Conservation (phyloP, 1,140 invertebrate genomes). For the Phortica variegata region DNA sequence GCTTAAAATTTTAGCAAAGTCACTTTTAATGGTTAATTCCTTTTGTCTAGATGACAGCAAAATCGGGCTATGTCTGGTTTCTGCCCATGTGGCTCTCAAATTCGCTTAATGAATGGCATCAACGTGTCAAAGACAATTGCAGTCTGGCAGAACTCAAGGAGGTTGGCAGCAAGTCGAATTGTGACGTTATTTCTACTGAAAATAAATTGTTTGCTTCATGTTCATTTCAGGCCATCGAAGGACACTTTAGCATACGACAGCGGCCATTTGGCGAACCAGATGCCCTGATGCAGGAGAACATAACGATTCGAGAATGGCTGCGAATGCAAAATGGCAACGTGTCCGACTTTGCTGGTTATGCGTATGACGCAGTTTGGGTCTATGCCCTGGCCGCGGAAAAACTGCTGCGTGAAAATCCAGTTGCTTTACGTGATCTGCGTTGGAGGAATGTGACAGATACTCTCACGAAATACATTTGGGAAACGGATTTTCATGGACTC, state of each 20-base stretch:
- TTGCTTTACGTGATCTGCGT: constrained; percentile 49
- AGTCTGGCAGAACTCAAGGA: constrained; percentile 12
- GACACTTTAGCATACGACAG: constrained; percentile 73
- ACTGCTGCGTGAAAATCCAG: constrained; percentile 20
- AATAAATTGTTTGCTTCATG: neutral
- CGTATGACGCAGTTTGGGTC: constrained; percentile 84
- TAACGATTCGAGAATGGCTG: constrained; percentile 64
- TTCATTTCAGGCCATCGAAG: constrained; percentile 66
- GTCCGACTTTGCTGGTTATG: constrained; percentile 69
- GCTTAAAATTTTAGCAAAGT: too few species aligned
- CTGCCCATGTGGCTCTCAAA: constrained; percentile 72
- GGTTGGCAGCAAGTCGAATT: constrained; percentile 21
- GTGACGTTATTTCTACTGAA: too few species aligned
- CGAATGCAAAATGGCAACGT: constrained; percentile 8
- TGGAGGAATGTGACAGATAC: constrained; percentile 54
- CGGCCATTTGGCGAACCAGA: constrained; percentile 67
- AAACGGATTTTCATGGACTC: constrained; percentile 73
- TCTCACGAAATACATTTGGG: constrained; percentile 61
- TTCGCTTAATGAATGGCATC: too few species aligned
- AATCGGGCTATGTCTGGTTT: constrained; percentile 80
- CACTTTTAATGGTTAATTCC: too few species aligned
- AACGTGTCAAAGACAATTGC: constrained; percentile 70
- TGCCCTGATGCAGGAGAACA: constrained; percentile 67
- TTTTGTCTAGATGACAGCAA: constrained; percentile 61
- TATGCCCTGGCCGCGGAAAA: constrained; percentile 67